phyloP scores from a whole-genome alignment of 1,140 invertebrate species.

The Drosophila novamexicana region DNA sequence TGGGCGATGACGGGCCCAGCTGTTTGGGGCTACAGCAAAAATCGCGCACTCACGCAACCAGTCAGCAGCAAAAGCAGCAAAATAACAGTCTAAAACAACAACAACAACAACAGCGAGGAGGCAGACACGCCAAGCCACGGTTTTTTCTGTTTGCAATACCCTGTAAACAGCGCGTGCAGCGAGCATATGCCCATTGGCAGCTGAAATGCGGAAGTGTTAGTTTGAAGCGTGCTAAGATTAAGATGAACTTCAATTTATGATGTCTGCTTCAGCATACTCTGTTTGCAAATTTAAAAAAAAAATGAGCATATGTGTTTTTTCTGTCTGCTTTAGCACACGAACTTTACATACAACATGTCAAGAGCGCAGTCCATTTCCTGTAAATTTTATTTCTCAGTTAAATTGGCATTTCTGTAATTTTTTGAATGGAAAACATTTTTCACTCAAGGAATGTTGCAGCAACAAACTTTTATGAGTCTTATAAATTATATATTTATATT shows the following conservation, averaged over 20 bases:
- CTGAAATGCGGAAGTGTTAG: not conserved
- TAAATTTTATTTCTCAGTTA: too few species aligned
- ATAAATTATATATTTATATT: too few species aligned
- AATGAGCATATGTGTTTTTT: not conserved
- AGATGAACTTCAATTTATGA: too few species aligned
- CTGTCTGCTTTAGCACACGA: too few species aligned
- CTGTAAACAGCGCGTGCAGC: not conserved
- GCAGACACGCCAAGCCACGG: slow-evolving; percentile 8
- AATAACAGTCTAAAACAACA: not conserved
- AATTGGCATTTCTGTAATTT: not conserved
- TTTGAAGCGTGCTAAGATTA: not conserved
- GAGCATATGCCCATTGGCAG: not conserved
- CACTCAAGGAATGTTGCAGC: not conserved
- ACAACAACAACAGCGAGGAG: not conserved
- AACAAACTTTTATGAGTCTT: too few species aligned
- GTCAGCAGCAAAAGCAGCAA: slow-evolving; percentile 15
- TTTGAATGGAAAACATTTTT: not conserved
- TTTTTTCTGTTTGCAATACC: slow-evolving; percentile 22
- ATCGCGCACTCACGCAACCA: slow-evolving; percentile 19
- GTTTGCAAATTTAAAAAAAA: not conserved
- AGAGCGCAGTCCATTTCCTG: not conserved
- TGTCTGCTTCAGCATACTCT: not conserved
- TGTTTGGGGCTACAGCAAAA: slow-evolving; percentile 21
- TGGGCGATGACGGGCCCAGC: slow-evolving; percentile 27
- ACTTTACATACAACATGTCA: not conserved